A percentile compares a stretch with the other conserved stretches of the same genome.
Conservation (phyloP, 2,888 invertebrate genomes). For the Leucoma salicis region DNA sequence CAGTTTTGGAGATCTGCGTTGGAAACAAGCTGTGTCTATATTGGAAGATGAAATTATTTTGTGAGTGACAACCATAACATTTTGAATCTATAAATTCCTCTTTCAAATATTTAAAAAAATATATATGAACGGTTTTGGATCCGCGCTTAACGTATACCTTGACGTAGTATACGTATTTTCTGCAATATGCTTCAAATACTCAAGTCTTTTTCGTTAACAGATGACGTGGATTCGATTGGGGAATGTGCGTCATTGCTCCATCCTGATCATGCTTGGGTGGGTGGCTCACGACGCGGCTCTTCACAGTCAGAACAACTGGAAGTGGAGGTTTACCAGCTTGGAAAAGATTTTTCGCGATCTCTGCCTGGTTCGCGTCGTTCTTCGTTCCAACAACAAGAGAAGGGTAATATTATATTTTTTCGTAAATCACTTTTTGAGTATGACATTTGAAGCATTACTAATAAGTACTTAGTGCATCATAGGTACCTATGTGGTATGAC, state of each 20-base stretch:
- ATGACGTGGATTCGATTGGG: constrained; percentile 89
- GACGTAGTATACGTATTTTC: constrained; percentile 23
- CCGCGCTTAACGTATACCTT: constrained; percentile 37
- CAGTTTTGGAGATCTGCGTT: too few relatives aligned
- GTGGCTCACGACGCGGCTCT: constrained; percentile 91
- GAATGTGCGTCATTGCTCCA: constrained; percentile 90
- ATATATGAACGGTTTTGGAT: constrained; percentile 21
- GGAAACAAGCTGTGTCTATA: too few relatives aligned
- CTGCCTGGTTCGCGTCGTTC: constrained; percentile 92
- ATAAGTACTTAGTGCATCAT: not conserved
- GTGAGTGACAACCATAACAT: constrained; percentile 34
- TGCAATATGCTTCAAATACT: constrained; percentile 5
- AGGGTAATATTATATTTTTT: constrained; percentile 54
- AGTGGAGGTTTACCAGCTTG: constrained; percentile 91
- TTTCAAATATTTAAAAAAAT: constrained; percentile 8
- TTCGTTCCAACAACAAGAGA: constrained; percentile 89
- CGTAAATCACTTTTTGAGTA: not conserved
- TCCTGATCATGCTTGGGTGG: constrained; percentile 92
- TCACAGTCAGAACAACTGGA: constrained; percentile 94
- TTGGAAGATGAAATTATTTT: too few relatives aligned
- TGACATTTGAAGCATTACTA: not conserved
- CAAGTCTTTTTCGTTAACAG: constrained; percentile 43
- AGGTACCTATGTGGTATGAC: not conserved
- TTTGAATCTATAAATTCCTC: constrained; percentile 2
- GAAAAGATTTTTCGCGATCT: constrained; percentile 92